Base-by-base conservation (phyloP, 1,140 invertebrate species). In the Drosophila sturtevanti region DNA sequence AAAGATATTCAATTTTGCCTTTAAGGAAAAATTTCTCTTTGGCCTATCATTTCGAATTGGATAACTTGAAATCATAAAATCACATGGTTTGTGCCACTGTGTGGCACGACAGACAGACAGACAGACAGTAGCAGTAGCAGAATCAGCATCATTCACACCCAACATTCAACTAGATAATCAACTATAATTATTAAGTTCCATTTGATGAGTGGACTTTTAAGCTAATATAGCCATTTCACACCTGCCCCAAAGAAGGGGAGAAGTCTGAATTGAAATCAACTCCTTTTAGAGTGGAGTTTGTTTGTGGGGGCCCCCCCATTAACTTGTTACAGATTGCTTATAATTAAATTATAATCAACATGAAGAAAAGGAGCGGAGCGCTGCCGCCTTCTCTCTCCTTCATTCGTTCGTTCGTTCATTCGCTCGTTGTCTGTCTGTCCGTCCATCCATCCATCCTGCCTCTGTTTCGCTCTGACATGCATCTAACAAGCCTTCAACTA, bases 321-420 rank as follows among this genome's bases (percentile, higher is more conserved):
- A 84, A 84, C 77, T 74, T 72, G 84, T 84, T 87, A 80, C 84
- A 89, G 79, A 89, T 89, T 89, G 79, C 77, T 84, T 87, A 87
- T 87, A 87, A 87, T 89, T 87, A 89, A 87, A 87, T 87, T 87
- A 87, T 87, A 87, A 87, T 89, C 79, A 87, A 89, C 72, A 66
- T 64, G 41, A 56, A 24, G 44, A 64, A 70, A 70, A 61, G 62
- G 60, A 55, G 21, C 54, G 66, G 38, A 31, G 27, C 27, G 56
- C 37, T 16, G 16, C 37, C 24, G 16, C 12, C 54, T 16, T 12
- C 4, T 52, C 34, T 24, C 9, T 38, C 7, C 37, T 5, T 4
- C 14, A 31, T 31, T 31, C 27, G 5, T 4, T 24, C 27, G n/a
- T n/a, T n/a, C n/a, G n/a, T n/a, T n/a, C n/a, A n/a, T n/a, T 31